Evolutionary conservation across 2,113 vertebrate species (phyloP).

Genomic region (Acrocephalus arundinaceus): DNA sequence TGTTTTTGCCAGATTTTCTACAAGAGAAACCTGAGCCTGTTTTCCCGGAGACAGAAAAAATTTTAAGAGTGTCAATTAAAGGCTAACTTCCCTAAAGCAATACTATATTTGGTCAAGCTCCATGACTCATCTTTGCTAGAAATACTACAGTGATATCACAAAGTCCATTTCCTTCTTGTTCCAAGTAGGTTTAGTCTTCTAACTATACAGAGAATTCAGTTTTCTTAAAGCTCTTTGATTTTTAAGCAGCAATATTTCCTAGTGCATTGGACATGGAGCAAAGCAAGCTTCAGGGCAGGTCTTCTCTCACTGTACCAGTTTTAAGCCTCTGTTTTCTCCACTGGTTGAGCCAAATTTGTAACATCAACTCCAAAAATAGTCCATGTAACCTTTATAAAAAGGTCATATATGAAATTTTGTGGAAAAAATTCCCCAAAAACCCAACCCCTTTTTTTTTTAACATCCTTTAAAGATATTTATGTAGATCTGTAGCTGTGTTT

Average conservation of each 20-base stretch:
- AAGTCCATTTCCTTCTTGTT: constrained; percentile 51
- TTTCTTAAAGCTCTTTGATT: constrained; percentile 35
- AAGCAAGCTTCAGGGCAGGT: background rate
- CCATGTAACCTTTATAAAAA: background rate
- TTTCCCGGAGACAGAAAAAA: background rate
- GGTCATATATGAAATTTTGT: background rate
- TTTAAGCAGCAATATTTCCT: constrained; percentile 11
- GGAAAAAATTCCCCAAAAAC: background rate
- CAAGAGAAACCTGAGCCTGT: background rate
- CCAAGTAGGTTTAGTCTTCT: constrained; percentile 14
- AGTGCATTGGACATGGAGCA: background rate
- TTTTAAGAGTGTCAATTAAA: background rate
- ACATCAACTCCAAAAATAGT: background rate
- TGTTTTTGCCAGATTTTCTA: background rate
- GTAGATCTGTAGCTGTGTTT: background rate
- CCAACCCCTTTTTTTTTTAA: accelerated
- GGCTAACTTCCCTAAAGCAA: constrained; percentile 38
- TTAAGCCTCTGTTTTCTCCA: background rate
- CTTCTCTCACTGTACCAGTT: background rate
- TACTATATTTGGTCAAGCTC: constrained; percentile 42
- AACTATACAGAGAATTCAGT: background rate
- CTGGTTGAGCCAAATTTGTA: background rate
- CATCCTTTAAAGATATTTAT: background rate
- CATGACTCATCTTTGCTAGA: constrained; percentile 77
- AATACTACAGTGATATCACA: constrained; percentile 68